phyloP scores from a whole-genome alignment of 1,140 invertebrate genomes.

The Achatina immaculata region DNA sequence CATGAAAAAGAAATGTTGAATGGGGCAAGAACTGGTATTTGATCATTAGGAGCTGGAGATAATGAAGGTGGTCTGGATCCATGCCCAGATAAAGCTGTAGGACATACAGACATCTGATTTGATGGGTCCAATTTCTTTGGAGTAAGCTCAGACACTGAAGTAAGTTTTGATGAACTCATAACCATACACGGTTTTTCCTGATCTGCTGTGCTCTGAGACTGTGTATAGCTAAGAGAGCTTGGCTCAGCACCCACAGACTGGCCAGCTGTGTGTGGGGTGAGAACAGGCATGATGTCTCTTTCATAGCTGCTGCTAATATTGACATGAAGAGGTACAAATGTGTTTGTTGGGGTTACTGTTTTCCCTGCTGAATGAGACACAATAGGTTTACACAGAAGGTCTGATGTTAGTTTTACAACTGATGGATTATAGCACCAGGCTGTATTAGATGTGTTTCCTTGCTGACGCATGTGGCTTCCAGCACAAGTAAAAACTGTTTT shows the following conservation, averaged over 20 bases:
- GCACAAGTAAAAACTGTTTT: not conserved
- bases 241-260: not conserved
- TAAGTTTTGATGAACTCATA: not conserved
- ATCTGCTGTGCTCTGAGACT: not conserved
- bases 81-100: not conserved
- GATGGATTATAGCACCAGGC: not conserved
- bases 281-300: not conserved
- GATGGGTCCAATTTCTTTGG: not conserved
- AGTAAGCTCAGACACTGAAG: not conserved
- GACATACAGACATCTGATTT: not conserved
- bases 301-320: not conserved
- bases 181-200: not conserved
- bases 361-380: not conserved
- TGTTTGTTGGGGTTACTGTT: not conserved
- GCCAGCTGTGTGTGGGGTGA: not conserved
- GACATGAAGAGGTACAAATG: not conserved
- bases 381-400: not conserved
- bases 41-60: constrained; percentile 20
- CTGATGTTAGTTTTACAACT: not conserved
- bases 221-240: not conserved
- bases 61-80: constrained; percentile 13
- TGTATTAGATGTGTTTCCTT: not conserved
- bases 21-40: not conserved
- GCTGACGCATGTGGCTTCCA: not conserved
- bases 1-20: not conserved